phyloP scores from a whole-genome alignment of 64 coral and sea anemone species.

The Catalaphyllia jardinei region DNA sequence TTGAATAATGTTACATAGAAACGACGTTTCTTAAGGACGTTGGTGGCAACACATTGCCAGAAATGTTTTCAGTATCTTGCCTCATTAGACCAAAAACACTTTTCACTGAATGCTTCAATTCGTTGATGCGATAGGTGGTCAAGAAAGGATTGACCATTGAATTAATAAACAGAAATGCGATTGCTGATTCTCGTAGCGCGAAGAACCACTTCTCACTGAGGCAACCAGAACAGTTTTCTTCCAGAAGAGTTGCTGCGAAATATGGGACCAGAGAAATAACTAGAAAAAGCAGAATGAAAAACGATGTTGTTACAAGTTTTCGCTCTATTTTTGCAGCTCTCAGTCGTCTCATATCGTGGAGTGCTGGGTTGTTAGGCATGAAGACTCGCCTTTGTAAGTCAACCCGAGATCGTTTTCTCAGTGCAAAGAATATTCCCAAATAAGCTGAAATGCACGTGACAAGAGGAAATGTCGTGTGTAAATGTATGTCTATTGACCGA shows the following conservation, averaged over 20 bases:
- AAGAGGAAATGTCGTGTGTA: slow-evolving; percentile 12
- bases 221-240: not conserved
- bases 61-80: not conserved
- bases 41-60: too few species aligned
- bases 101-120: not conserved
- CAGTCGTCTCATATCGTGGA: not conserved
- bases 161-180: not conserved
- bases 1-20: too few species aligned
- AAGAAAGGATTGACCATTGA: not conserved
- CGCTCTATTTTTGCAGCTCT: not conserved
- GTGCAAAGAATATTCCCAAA: not conserved
- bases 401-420: not conserved
- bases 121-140: not conserved
- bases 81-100: not conserved
- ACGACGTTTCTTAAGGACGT: too few species aligned
- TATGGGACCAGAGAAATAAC: slow-evolving; percentile 10
- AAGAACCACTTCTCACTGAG: not conserved
- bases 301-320: not conserved
- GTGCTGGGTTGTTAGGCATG: too few species aligned
- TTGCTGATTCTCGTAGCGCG: not conserved
- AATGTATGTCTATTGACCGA: not conserved
- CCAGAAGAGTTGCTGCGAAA: not conserved
- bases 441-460: not conserved
- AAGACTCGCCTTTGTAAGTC: not conserved
- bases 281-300: slow-evolving; percentile 23